Evolutionary conservation across 2,797 vertebrate species (phyloP).

Genomic region (Synanceia verrucosa): DNA sequence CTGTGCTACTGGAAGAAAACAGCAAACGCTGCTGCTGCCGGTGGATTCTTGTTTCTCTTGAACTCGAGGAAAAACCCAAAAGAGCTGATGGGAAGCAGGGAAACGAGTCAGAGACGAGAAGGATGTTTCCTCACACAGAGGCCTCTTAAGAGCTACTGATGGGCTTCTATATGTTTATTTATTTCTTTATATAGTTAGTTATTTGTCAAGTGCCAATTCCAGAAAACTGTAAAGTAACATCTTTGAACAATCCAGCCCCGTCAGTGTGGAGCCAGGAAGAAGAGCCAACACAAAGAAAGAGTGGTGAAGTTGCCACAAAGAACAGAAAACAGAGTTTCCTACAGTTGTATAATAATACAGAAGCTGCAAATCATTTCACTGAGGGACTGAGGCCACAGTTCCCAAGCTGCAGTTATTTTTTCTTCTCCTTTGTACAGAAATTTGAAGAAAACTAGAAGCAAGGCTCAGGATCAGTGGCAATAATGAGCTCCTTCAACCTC

Average conservation of each 20-base stretch:
- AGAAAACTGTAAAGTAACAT: conserved; percentile 85
- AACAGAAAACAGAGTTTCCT: conserved; percentile 13
- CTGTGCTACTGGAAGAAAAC: conserved; percentile 19
- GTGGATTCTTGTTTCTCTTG: conserved; percentile 33
- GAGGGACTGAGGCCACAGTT: not conserved
- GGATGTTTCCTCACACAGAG: conserved; percentile 31
- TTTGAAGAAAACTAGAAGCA: conserved; percentile 25
- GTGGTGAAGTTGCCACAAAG: not conserved
- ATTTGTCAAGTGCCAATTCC: conserved; percentile 97
- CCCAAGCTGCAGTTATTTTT: not conserved
- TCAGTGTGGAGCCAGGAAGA: conserved; percentile 73
- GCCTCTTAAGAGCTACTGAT: conserved; percentile 48
- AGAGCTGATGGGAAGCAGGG: conserved; percentile 17
- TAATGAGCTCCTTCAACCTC: conserved; percentile 27
- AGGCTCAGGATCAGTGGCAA: conserved; percentile 62
- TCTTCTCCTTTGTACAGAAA: conserved; percentile 37
- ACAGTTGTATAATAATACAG: conserved; percentile 11
- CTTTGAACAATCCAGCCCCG: conserved; percentile 60
- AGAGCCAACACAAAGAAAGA: conserved; percentile 39
- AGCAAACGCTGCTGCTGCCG: conserved; percentile 4
- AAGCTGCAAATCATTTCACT: conserved; percentile 30
- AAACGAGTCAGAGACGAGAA: not conserved
- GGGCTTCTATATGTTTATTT: conserved; percentile 66
- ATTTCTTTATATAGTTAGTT: conserved; percentile 74
- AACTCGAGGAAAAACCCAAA: conserved; percentile 17